Evolutionary conservation across 2,797 vertebrate genomes (phyloP).

Genomic region (Sarcophilus harrisii): DNA sequence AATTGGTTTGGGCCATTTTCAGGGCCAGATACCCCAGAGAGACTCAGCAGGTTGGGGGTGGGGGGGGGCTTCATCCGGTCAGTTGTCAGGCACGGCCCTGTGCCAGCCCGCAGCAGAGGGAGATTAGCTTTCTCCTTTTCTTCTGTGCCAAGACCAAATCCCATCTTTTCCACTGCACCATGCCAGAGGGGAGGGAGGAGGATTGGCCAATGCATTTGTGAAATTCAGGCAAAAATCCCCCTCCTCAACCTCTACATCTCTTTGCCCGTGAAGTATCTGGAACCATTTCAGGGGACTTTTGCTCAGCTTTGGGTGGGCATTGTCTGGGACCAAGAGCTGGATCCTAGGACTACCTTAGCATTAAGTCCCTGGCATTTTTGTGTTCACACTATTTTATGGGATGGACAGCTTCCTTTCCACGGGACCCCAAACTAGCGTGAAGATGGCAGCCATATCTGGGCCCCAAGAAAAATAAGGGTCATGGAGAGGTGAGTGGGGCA

Average conservation of each 20-base stretch:
- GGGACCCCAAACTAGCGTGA: background rate
- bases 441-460: background rate
- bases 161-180: background rate
- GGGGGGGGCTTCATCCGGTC: background rate
- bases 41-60: background rate
- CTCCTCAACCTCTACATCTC: background rate
- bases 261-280: background rate
- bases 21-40: background rate
- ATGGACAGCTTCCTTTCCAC: background rate
- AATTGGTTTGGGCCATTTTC: slow-evolving; percentile 32
- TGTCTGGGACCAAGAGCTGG: background rate
- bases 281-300: background rate
- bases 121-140: slow-evolving; percentile 35
- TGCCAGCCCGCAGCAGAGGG: background rate
- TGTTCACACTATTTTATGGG: background rate
- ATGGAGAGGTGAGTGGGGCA: background rate
- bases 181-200: background rate
- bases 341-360: background rate
- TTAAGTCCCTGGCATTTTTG: background rate
- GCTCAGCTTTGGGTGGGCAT: background rate
- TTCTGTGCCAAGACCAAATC: background rate
- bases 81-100: background rate
- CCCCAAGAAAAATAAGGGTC: background rate
- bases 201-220: background rate
- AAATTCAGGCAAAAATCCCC: background rate